Evolutionary conservation across 2,797 vertebrate species (phyloP).

Genomic region (Hydrolagus colliei): DNA sequence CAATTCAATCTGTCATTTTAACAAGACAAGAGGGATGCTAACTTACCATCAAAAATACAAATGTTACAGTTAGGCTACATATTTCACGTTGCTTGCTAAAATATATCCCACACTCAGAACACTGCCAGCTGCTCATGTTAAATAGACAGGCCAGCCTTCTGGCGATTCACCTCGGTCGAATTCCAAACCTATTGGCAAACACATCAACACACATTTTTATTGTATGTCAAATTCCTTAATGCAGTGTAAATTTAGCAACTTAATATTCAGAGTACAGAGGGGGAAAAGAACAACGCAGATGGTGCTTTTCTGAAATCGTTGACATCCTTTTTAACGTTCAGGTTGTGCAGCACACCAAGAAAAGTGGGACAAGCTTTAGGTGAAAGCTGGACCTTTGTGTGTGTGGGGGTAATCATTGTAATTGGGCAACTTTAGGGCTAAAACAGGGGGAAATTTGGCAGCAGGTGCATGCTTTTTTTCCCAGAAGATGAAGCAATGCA

Average conservation of each 20-base stretch:
- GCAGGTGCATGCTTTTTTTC: no score
- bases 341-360: neutral
- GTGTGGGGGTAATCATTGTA: no score
- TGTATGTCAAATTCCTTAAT: neutral
- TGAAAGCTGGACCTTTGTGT: no score
- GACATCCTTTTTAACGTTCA: neutral
- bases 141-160: slow-evolving; percentile 21
- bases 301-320: neutral
- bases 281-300: neutral
- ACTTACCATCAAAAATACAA: slow-evolving; percentile 33
- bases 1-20: slow-evolving; percentile 33
- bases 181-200: slow-evolving; percentile 5
- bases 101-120: slow-evolving; percentile 15
- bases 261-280: neutral
- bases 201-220: neutral
- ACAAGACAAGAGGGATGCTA: slow-evolving; percentile 30
- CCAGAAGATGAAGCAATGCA: neutral
- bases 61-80: slow-evolving; percentile 28
- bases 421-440: no score
- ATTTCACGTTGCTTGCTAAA: slow-evolving; percentile 28
- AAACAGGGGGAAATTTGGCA: neutral
- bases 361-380: neutral
- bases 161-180: slow-evolving; percentile 14
- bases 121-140: slow-evolving; percentile 23
- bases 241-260: neutral